Evolutionary conservation across 1,140 invertebrate genomes (phyloP), one percentile per base, ranked within the genome.

Genomic region (Monomorium pharaonis): DNA sequence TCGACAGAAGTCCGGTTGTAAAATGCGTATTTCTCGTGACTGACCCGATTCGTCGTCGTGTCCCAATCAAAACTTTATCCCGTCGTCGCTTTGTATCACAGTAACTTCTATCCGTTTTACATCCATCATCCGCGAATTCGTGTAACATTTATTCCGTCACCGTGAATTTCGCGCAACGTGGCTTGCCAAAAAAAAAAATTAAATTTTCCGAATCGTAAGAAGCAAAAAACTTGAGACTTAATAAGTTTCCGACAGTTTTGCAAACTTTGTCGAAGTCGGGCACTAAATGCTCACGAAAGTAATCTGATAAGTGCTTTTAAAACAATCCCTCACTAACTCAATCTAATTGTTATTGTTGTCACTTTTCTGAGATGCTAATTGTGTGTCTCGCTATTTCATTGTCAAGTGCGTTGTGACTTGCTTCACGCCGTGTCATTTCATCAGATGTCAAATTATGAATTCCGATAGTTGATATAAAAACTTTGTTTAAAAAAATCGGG

Each of bases 21-120:
- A 86, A 81, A 70, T 47, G 63, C 47, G 75, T 69, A 70, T 67
- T 69, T 86, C 63, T 81, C 49, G 18, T 24, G 33, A 51, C 76
- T 80, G 69, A 84, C 74, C 78, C 51, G 69, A 69, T 81, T 74
- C 37, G 12, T 51, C 47, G 7, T 14, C 54, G 54, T 56, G 21
- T 85, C 65, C 74, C 80, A 80, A 84, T 87, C 88, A 78, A 89
- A 90, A 87, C 84, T 88, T 89, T 69, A 42, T 27, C 6, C 24
- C n/a, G 33, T 65, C n/a, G 33, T 65, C 10, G 33, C 62, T 44
- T 69, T 72, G 47, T 56, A 70, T 81, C 65, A 24, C n/a, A 2
- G 49, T 44, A 51, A 81, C 49, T 72, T 70, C 18, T 9, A 21
- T 70, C 24, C 49, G 49, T 33, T 80, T 80, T 69, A 72, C 37